Conservation (phyloP, 2,888 invertebrate species). For the Rhagonycha lutea region DNA sequence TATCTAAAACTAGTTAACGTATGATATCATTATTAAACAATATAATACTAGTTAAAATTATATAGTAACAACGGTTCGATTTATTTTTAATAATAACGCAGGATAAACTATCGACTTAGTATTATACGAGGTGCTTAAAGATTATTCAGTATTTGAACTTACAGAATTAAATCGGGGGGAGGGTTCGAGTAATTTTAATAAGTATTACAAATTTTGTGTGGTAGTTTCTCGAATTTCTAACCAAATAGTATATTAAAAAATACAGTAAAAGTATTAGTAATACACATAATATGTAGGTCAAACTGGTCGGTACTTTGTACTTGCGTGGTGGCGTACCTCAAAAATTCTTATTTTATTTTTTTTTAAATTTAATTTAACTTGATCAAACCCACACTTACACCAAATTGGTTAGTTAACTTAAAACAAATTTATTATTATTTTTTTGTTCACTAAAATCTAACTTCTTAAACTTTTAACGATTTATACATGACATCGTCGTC, state of each 20-base stretch:
- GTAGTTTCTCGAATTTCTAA: not conserved
- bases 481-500: not conserved
- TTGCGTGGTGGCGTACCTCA: not conserved
- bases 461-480: not conserved
- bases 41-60: conserved; percentile 4
- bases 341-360: not conserved
- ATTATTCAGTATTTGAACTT: not conserved
- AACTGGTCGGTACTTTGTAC: not conserved
- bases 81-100: not conserved
- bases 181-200: not conserved
- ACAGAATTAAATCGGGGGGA: not conserved
- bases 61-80: not conserved
- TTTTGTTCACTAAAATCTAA: not conserved
- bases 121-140: not conserved
- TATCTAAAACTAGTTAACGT: conserved; percentile 34
- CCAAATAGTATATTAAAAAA: not conserved
- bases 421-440: not conserved
- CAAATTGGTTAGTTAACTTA: not conserved
- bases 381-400: not conserved
- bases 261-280: not conserved
- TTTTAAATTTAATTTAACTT: not conserved
- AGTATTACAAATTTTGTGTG: not conserved
- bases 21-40: not conserved
- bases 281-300: not conserved
- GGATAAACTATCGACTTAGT: not conserved